Evolutionary conservation across 2,797 vertebrate genomes (phyloP).

Genomic region (Halcyon chelicuti): DNA sequence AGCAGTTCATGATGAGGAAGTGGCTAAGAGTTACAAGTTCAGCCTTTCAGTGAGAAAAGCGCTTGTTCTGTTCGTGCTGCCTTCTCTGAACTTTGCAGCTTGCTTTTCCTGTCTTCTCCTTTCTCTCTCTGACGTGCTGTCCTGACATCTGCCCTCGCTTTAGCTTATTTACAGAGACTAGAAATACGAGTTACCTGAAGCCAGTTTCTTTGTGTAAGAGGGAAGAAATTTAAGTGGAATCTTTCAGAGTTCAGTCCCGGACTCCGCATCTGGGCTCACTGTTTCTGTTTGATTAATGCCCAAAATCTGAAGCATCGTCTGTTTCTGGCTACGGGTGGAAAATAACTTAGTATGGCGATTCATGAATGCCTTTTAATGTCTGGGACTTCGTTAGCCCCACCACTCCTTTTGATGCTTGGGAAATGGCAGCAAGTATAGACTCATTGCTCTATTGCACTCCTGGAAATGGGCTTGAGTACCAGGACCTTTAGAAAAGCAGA

Average conservation of each 20-base stretch:
- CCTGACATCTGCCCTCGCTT: neutral
- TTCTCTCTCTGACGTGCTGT: neutral
- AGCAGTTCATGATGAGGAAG: neutral
- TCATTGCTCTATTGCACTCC: neutral
- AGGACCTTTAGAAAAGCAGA: neutral
- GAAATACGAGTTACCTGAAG: neutral
- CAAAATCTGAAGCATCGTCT: neutral
- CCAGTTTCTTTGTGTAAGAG: neutral
- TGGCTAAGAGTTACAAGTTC: neutral
- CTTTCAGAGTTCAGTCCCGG: neutral
- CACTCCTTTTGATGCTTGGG: neutral
- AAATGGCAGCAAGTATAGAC: neutral
- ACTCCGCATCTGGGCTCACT: neutral
- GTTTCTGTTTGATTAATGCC: neutral
- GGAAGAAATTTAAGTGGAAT: neutral
- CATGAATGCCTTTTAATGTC: neutral
- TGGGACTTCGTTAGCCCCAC: neutral
- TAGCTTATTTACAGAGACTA: neutral
- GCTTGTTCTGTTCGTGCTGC: neutral
- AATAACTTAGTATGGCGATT: neutral
- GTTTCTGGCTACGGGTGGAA: neutral
- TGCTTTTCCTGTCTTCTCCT: neutral
- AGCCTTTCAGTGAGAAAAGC: neutral
- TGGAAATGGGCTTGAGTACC: neutral
- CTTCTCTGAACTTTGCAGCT: neutral